Conservation (phyloP, 2,113 vertebrate genomes). For the Macaca fascicularis region T2T-MFA8v1.1 NC_088387.1:114468501-114469000, state of each 20-base stretch:
- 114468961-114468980: neutral
- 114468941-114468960: neutral
- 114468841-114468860: neutral
- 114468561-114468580: neutral
- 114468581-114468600: neutral
- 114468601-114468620: neutral
- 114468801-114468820: neutral
- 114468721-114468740: neutral
- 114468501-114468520: neutral
- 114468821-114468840: neutral
- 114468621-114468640: neutral
- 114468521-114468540: neutral
- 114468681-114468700: neutral
- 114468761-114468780: neutral
- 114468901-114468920: neutral
- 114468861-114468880: neutral
- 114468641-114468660: neutral
- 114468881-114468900: neutral
- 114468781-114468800: neutral
- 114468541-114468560: neutral
- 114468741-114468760: neutral
- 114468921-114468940: neutral
- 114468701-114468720: neutral
- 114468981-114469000: neutral
- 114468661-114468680: neutral